Percentiles rank a stretch among this genome's conserved stretches.
These are phyloP conservation scores for Fragum fragum DNA, from an alignment of 2,888 invertebrate genomes.

Conservation along the genomic window DNA sequence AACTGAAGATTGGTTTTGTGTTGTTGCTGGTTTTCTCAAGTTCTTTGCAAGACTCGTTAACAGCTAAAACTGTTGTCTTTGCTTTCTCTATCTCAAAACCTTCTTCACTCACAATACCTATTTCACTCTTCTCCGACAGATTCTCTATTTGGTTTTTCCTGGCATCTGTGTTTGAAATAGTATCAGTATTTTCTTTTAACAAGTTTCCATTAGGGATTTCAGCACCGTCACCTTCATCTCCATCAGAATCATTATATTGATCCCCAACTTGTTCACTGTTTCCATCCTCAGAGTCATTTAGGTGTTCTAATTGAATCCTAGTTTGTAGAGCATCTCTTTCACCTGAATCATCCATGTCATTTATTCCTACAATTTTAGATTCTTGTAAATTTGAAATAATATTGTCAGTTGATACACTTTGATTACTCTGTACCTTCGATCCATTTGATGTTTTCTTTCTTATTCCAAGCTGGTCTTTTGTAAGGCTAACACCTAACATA, in stretches of 20 bases:
- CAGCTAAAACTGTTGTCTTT: neutral
- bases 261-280: neutral
- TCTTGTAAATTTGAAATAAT: too few species aligned
- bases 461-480: neutral
- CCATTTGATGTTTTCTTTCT: conserved; percentile 2
- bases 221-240: neutral
- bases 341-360: neutral
- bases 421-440: neutral
- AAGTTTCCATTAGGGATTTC: neutral
- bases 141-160: neutral
- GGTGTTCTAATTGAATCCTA: neutral
- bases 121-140: neutral
- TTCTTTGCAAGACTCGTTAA: too few species aligned
- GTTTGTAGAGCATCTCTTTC: too few species aligned
- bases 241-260: neutral
- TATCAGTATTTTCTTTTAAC: neutral
- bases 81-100: neutral
- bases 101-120: neutral
- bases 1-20: conserved; percentile 29
- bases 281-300: neutral
- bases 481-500: conserved; percentile 24
- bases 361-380: neutral
- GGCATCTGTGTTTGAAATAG: neutral
- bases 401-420: neutral
- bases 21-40: neutral